phyloP scores from a whole-genome alignment of 1,140 invertebrate species.

The Danaus plexippus region DNA sequence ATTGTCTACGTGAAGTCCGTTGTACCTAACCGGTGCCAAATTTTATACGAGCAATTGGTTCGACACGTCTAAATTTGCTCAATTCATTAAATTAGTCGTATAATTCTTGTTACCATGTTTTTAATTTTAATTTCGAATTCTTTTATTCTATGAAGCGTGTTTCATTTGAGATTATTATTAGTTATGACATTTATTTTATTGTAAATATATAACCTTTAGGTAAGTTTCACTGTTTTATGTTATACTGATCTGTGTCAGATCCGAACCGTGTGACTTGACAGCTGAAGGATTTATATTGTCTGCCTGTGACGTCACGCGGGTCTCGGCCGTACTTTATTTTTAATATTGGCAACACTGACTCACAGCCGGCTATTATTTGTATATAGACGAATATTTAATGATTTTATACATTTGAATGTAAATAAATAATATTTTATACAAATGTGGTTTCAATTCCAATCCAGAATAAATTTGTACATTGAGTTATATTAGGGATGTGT shows the following conservation, averaged over 20 bases:
- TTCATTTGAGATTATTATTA: conserved; percentile 2
- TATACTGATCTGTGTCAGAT: no score
- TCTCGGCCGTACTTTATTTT: not conserved
- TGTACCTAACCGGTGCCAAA: conserved; percentile 64
- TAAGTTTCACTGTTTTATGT: conserved; percentile 1
- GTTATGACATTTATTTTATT: not conserved
- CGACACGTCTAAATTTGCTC: conserved; percentile 44
- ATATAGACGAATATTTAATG: conserved; percentile 19
- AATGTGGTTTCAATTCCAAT: no score
- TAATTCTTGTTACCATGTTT: conserved; percentile 13
- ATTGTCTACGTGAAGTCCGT: conserved; percentile 45
- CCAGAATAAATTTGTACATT: no score
- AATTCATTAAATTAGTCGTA: conserved; percentile 24
- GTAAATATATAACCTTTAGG: conserved; percentile 2
- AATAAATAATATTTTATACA: conserved; percentile 23
- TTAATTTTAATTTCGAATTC: not conserved
- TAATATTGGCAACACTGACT: not conserved
- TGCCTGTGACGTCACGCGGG: not conserved
- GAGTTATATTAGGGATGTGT: no score
- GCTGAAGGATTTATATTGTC: not conserved
- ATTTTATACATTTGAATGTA: conserved; percentile 18
- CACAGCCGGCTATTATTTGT: conserved; percentile 1
- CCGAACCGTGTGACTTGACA: conserved; percentile 2
- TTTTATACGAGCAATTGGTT: conserved; percentile 27
- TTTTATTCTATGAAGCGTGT: conserved; percentile 1